phyloP scores from a whole-genome alignment of 2,113 vertebrate genomes.

The Ceuthmochares aereus region DNA sequence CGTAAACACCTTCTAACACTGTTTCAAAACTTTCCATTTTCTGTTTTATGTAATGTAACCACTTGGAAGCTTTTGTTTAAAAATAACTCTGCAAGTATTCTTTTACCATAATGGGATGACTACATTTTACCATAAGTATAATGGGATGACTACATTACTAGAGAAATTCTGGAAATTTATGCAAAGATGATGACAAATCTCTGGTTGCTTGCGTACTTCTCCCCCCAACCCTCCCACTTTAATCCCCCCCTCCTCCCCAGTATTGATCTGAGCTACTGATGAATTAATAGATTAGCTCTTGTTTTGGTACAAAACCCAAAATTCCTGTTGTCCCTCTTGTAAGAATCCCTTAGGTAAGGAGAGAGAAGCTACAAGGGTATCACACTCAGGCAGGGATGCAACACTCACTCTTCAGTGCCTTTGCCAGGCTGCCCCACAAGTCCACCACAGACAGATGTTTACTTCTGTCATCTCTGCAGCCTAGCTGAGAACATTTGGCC shows the following conservation, averaged over 20 bases:
- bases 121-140: not conserved
- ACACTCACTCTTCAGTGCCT: not conserved
- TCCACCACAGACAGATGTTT: not conserved
- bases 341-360: not conserved
- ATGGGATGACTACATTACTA: not conserved
- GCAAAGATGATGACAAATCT: not conserved
- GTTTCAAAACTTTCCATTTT: not conserved
- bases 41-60: not conserved
- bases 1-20: not conserved
- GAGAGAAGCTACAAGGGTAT: not conserved
- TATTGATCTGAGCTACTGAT: not conserved
- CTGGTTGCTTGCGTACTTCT: not conserved
- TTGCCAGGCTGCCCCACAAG: fast-evolving
- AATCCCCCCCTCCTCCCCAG: fast-evolving
- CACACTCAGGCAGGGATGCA: not conserved
- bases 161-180: not conserved
- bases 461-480: not conserved
- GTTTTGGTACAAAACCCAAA: not conserved
- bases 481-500: not conserved
- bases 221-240: no score
- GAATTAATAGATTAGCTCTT: not conserved
- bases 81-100: constrained; percentile 17
- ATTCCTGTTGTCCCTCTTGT: not conserved
- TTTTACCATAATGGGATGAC: not conserved
- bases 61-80: constrained; percentile 14